Base-by-base conservation (phyloP, 2,113 vertebrate genomes). In the Phalacrocorax pelagicus region DNA sequence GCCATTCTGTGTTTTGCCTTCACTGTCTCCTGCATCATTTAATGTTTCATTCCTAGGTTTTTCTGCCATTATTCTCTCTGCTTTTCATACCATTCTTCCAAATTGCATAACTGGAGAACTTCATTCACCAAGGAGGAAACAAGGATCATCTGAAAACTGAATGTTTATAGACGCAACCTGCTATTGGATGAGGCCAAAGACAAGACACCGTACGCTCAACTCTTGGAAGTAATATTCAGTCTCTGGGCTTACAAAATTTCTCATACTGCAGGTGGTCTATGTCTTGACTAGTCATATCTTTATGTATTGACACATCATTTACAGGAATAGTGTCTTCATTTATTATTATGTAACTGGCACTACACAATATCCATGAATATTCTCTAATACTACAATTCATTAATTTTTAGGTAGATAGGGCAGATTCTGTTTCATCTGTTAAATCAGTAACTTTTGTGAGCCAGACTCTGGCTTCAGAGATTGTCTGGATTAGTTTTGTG, bases 11-110 rank as follows among this genome's bases (percentile, higher is more conserved):
- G 21, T 40, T 86, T 82, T 79, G 55, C 21, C 21, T 79, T 69
- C 1, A 3, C 51, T 67, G 29, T 40, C 26, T 59, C 27, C 65
- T 72, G 12, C n/a, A 15, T 30, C 4, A 10, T 49, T 83, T 36
- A 12, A 70, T 73, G 16, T 47, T 82, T 46, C 15, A 23, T 86
- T 91, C 58, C 10, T 15, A 32, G 54, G 14, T n/a, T 85, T 91
- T 75, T 71, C 10, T 61, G 24, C 38, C 6, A 0, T 42, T 85
- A 30, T 77, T 91, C 21, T 77, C 13, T 22, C 15, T 22, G 34
- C 55, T 65, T 80, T 91, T 66, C 0, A 0, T 70, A 6, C 71
- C 0, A 0, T 83, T 55, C 29, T 88, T 77, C 40, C 8, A 46
- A 55, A 51, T 34, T 87, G 12, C 17, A 1, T 27, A 58, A 23